Evolutionary conservation across 1,140 invertebrate genomes (phyloP), one percentile per base, ranked within the genome.

Genomic region (Triops longicaudatus): DNA sequence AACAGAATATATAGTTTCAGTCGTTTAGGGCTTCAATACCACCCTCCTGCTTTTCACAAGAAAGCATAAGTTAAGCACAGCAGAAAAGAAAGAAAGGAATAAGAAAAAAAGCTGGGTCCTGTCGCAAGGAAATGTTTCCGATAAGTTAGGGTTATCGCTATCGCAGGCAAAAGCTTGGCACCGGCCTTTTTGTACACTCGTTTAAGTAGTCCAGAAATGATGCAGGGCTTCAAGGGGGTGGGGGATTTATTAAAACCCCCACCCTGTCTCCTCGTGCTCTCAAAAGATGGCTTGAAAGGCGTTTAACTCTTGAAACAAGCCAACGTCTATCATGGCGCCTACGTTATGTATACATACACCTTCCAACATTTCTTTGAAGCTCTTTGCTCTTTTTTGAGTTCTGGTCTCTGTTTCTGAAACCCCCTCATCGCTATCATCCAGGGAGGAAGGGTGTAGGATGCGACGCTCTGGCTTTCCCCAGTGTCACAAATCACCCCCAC

Each of bases 141-240:
- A 63, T 63, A 63, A 63, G 50, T 63, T 63, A 63, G 50, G 50
- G 50, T 63, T 63, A 63, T 63, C 50, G 50, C 50, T 63, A 63
- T 10, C 50, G 50, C 50, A 63, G 50, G 50, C n/a, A 63, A 63
- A 63, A 63, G 50, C 50, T 17, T 63, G 14, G 50, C 50, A 17
- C 50, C 50, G 50, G 31, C 50, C 50, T 63, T 63, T 63, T 63
- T 63, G 10, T 17, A 17, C 50, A 63, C 50, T 63, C 50, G 50
- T 63, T 63, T 63, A 63, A 63, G 50, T 63, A 63, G 22, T 63
- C 50, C 10, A 63, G 14, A 22, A 63, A 63, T 22, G 50, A 37
- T 37, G 31, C 2, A 7, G 2, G n/a, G n/a, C 14, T n/a, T n/a
- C n/a, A n/a, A n/a, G 50, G 50, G 14, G 14, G 50, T 6, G 50